A percentile compares a stretch with the other conserved stretches of the same genome.
Conservation (phyloP, 2,888 invertebrate genomes). For the Diplazon laetatorius region DNA sequence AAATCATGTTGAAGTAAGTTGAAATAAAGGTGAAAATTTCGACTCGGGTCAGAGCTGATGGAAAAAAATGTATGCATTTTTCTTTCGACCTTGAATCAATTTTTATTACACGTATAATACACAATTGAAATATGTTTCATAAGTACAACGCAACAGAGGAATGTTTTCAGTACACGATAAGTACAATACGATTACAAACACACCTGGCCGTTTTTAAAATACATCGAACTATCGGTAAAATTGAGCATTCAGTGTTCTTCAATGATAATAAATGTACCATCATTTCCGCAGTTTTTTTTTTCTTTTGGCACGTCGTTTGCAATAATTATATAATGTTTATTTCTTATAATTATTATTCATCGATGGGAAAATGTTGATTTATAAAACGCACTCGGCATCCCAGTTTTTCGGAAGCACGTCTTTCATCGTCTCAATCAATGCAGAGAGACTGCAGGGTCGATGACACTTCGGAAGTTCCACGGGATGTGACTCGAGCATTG, state of each 20-base stretch:
- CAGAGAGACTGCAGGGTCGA: conserved; percentile 85
- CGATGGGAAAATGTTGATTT: conserved; percentile 7
- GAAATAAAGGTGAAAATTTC: too few relatives aligned
- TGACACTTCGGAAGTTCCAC: conserved; percentile 86
- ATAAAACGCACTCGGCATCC: conserved; percentile 86
- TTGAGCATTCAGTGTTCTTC: neutral
- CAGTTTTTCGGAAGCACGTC: conserved; percentile 87
- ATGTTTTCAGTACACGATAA: conserved; percentile 48
- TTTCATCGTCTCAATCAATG: conserved; percentile 84
- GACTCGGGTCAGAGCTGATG: conserved; percentile 31
- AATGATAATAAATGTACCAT: conserved; percentile 23
- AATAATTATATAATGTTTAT: neutral
- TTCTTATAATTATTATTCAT: neutral
- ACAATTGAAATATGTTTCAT: conserved; percentile 13
- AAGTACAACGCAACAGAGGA: conserved; percentile 34
- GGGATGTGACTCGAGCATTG: conserved; percentile 84
- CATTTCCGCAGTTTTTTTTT: conserved; percentile 12
- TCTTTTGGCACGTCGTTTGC: neutral
- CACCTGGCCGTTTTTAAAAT: neutral
- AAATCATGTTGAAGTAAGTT: too few relatives aligned
- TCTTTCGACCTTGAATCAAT: conserved; percentile 12
- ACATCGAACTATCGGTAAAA: conserved; percentile 11
- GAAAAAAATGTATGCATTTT: conserved; percentile 51
- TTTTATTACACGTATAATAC: conserved; percentile 13
- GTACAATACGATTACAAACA: conserved; percentile 20